Base-by-base conservation (phyloP, 2,797 vertebrate species). In the Lutjanus campechanus region DNA sequence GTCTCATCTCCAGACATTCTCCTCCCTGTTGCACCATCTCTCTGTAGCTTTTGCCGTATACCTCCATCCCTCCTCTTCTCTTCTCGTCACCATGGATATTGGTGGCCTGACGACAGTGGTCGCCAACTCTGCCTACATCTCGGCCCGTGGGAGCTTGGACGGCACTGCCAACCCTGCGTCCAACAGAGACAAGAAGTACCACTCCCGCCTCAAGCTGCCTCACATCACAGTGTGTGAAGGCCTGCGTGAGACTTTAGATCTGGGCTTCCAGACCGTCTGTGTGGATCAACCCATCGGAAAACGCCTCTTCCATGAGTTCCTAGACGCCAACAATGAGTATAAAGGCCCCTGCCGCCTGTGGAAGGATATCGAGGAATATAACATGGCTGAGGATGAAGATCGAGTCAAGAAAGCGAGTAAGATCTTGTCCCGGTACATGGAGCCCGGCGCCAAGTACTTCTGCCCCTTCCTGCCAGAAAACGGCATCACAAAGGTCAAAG, bases 71-170 rank as follows among this genome's bases (percentile, higher is more conserved):
- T 68, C 47, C 11, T 54, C 44, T 10, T 60, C 19, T 36, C 40
- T 17, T 53, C 51, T 65, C 16, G 58, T 79, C 79, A 65, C 62
- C 89, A 98, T 97, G 97, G 97, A 98, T 89, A 95, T 97, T 1
- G 96, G 97, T 43, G 95, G 96, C 55, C 81, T 97, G 84, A 96
- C 97, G 17, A 97, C 97, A 0, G 96, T 97, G 90, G 96, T 97
- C 80, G 97, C 97, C 84, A 97, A 97, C 89, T 97, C 97, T 0
- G 96, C 97, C 49, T 98, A 97, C 89, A 97, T 97, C 16, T 95
- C 96, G 0, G 97, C 97, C 41, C 94, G 97, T 0, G 96, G 96
- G 43, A 97, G 96, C 77, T 85, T 96, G 0, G 97, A 97, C 1
- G 95, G 95, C 11, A 83, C 86, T 8, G 92, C 92, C 25, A 95